Evolutionary conservation across 2,888 invertebrate genomes (phyloP), one percentile per base, ranked within the genome.

Genomic region (Amiota mariae): DNA sequence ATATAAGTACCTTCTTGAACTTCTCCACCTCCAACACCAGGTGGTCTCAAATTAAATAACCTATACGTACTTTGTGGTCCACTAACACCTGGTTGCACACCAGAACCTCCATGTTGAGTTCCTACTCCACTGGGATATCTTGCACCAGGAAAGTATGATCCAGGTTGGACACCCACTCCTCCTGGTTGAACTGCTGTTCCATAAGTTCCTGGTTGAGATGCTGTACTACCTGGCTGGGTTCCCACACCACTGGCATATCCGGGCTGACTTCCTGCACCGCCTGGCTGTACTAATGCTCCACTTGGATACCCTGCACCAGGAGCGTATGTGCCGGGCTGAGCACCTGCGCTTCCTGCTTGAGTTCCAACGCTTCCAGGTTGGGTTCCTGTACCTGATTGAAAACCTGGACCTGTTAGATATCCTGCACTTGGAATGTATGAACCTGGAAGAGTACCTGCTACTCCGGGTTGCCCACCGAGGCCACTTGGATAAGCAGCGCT

Each of bases 291-390:
- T 8, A 72, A 78, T 51, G 18, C 11, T 24, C 74, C 70, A 70
- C 54, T n/a, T 71, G 73, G 20, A n/a, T 12, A 59, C 12, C 20
- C 68, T 15, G 64, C 56, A 61, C 49, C 67, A 8, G 67, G n/a
- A n/a, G n/a, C n/a, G n/a, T n/a, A n/a, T n/a, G n/a, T n/a, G n/a
- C 54, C 11, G 20, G 73, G 20, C n/a, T 8, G 49, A 72, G 70
- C 51, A 84, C 68, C 70, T 51, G 66, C 75, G 56, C 74, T 77
- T 20, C 74, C 78, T 20, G 67, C 24, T 6, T 68, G 73, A 18
- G n/a, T n/a, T n/a, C n/a, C n/a, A n/a, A n/a, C n/a, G n/a, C n/a
- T n/a, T n/a, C 74, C 77, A 15, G 70, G 48, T 6, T 59, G 73
- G 12, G 36, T 15, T 20, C 75, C 75, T 24, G 56, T 61, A 18